These are phyloP conservation scores for Protodeltote pygarga DNA, from an alignment of 2,888 invertebrate genomes.

Conservation along the genomic window DNA sequence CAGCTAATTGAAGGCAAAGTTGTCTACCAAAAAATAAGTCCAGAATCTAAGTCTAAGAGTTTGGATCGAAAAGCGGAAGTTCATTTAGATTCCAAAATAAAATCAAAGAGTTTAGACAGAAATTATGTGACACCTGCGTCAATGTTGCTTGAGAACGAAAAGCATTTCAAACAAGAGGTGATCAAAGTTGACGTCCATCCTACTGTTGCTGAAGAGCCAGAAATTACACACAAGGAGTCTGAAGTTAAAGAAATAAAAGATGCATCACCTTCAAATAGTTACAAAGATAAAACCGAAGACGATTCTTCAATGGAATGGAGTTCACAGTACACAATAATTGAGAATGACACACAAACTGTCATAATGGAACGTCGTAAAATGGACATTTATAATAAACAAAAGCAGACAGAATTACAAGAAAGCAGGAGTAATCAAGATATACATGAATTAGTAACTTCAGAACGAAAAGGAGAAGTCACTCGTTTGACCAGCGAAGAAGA, in stretches of 20 bases:
- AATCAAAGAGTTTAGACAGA: constrained; percentile 90
- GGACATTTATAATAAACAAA: constrained; percentile 87
- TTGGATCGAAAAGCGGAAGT: constrained; percentile 88
- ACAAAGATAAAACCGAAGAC: constrained; percentile 79
- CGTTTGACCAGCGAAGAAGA: constrained; percentile 89
- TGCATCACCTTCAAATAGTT: constrained; percentile 74
- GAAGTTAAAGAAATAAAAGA: constrained; percentile 62
- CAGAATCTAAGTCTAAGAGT: constrained; percentile 88
- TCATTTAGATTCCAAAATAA: constrained; percentile 86
- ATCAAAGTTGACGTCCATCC: constrained; percentile 83
- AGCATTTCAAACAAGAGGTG: constrained; percentile 82
- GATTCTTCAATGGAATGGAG: constrained; percentile 83
- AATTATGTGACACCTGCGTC: constrained; percentile 84
- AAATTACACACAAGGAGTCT: constrained; percentile 56
- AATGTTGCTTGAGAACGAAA: constrained; percentile 70
- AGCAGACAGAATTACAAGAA: constrained; percentile 78
- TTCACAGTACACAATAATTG: constrained; percentile 78
- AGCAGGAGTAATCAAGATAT: constrained; percentile 75
- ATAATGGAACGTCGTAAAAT: constrained; percentile 88
- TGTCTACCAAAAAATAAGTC: constrained; percentile 86
- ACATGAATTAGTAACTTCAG: constrained; percentile 66
- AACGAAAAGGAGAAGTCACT: constrained; percentile 80
- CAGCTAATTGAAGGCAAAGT: constrained; percentile 89
- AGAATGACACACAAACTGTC: constrained; percentile 88
- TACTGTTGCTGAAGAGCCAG: constrained; percentile 63